Evolutionary conservation across 2,113 vertebrate species (phyloP), one percentile per base, ranked within the genome.

Genomic region (Colinus virginianus): DNA sequence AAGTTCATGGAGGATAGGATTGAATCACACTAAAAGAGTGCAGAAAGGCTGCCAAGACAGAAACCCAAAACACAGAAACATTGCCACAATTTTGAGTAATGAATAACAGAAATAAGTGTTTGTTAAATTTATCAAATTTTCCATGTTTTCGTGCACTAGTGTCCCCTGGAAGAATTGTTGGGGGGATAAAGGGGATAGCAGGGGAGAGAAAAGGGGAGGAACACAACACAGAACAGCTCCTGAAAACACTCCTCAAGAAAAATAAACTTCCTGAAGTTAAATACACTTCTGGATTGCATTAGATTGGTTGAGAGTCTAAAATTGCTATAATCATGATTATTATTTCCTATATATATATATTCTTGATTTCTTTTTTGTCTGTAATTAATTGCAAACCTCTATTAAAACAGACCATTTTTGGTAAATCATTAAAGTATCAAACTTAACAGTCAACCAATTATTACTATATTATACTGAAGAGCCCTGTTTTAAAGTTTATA

Each of bases 1-100:
- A 30, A 10, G 28, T 53, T 23, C 0, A 3, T 3, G 42, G 14
- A 71, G 20, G 25, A 66, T 0, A n/a, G 0, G 7, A 11, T 28
- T 26, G 49, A 42, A 48, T 53, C 40, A 53, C 17, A 46, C 36
- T 13, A 15, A 72, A 25, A 7, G 10, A 18, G 13, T 48, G 30
- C 62, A 64, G 25, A 63, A 1, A 1, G 4, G 20, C 26, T 62
- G 15, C 45, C 46, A 64, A 45, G 25, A 15, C 4, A 69, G 14
- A 81, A 78, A 56, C n/a, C 22, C 68, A 63, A 62, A n/a, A n/a
- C 36, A 58, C 20, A 3, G 2, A 62, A 55, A 70, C 8, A 14
- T 28, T 11, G 64, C 11, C 23, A 76, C 11, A 69, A 48, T 69
- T 38, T 40, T 2, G 3, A 46, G 21, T 11, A 8, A 43, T 36